Conservation (phyloP, 2,888 invertebrate genomes). For the Drosophila affinis region DNA sequence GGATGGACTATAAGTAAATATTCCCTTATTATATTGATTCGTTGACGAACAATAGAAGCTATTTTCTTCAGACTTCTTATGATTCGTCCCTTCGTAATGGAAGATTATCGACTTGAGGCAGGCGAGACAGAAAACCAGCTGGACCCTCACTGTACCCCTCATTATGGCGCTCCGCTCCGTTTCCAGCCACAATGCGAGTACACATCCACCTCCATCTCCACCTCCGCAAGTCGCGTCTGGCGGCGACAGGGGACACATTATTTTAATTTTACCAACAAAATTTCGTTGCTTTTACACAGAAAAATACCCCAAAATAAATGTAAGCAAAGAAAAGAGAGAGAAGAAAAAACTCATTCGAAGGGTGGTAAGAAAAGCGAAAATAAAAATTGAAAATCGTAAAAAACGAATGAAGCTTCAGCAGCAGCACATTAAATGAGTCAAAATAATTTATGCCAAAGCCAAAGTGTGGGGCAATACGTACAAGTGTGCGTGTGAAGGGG, state of each 20-base stretch:
- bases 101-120: slow-evolving; percentile 47
- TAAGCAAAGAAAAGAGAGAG: slow-evolving; percentile 28
- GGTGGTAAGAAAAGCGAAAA: slow-evolving; percentile 60
- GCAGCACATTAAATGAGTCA: slow-evolving; percentile 74
- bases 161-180: not conserved
- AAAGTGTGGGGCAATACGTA: slow-evolving; percentile 42
- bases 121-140: slow-evolving; percentile 33
- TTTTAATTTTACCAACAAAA: slow-evolving; percentile 74
- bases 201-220: slow-evolving; percentile 1
- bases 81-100: slow-evolving; percentile 25
- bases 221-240: slow-evolving; percentile 63
- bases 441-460: slow-evolving; percentile 71
- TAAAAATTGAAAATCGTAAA: slow-evolving; percentile 74
- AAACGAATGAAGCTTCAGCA: slow-evolving; percentile 38
- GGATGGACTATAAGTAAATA: not conserved
- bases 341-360: slow-evolving; percentile 47
- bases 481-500: slow-evolving; percentile 1
- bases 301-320: slow-evolving; percentile 62
- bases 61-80: not conserved
- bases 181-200: not conserved
- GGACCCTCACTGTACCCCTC: slow-evolving; percentile 16
- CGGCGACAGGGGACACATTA: slow-evolving; percentile 83
- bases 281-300: slow-evolving; percentile 55
- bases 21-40: not conserved
- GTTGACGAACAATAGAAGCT: not conserved